Evolutionary conservation across 1,140 invertebrate genomes (phyloP).

Genomic region (Drosophila auraria): DNA sequence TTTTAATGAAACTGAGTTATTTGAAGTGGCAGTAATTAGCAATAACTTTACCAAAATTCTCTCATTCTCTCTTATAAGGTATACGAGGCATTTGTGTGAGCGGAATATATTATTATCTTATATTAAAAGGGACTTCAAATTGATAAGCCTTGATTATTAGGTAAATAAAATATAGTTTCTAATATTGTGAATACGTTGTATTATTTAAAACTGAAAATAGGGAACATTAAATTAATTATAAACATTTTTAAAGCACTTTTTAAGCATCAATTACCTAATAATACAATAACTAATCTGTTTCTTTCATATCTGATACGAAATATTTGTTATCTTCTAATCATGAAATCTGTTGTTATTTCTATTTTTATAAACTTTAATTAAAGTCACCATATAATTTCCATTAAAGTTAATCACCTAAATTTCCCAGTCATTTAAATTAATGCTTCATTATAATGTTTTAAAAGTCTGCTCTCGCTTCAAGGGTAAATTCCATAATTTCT

Average conservation of each 20-base stretch:
- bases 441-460: conserved; percentile 3
- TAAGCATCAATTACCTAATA: no score
- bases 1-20: not conserved
- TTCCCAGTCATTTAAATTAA: conserved; percentile 1
- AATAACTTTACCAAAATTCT: not conserved
- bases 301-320: not conserved
- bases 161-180: not conserved
- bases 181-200: not conserved
- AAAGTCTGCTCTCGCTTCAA: not conserved
- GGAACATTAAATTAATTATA: no score
- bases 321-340: not conserved
- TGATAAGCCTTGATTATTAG: no score
- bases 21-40: not conserved
- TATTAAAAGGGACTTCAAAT: not conserved
- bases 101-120: not conserved
- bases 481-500: conserved; percentile 24
- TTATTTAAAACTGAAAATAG: not conserved
- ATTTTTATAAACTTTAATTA: not conserved
- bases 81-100: not conserved
- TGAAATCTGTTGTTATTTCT: not conserved
- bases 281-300: not conserved
- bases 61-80: no score
- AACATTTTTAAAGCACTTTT: no score
- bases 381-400: no score
- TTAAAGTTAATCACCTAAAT: not conserved